Evolutionary conservation across 2,113 vertebrate genomes (phyloP).

Genomic region (Pelusios castaneus): DNA sequence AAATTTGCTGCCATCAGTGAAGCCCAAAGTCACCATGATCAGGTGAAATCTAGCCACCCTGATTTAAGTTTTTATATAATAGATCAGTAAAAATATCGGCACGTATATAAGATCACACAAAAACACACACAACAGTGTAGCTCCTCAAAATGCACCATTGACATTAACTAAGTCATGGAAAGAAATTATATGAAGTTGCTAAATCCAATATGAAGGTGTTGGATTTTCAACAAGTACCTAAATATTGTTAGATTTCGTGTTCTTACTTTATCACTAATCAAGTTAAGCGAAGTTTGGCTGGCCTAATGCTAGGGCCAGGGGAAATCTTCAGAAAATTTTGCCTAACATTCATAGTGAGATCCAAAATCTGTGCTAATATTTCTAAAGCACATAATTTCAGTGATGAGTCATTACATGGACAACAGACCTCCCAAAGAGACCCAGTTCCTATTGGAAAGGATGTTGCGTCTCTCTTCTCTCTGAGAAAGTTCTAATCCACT

Average conservation of each 20-base stretch:
- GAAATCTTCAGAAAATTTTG: neutral
- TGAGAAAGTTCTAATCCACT: neutral
- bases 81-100: neutral
- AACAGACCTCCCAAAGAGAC: neutral
- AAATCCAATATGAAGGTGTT: neutral
- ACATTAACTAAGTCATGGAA: rapidly evolving
- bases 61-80: rapidly evolving
- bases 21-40: neutral
- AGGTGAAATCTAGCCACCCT: neutral
- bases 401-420: neutral
- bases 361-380: neutral
- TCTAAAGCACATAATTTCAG: neutral
- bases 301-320: rapidly evolving
- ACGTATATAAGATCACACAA: too few relatives aligned
- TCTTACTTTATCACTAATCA: neutral
- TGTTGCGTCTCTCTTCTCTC: neutral
- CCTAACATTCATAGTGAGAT: neutral
- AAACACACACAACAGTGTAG: rapidly evolving
- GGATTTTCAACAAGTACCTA: neutral
- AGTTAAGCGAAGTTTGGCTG: neutral
- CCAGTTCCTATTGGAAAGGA: neutral
- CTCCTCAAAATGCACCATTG: neutral
- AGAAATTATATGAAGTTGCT: neutral
- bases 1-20: too few relatives aligned
- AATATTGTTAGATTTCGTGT: neutral